These are phyloP conservation scores for Colletes collaris DNA, from an alignment of 2,888 invertebrate species.

Conservation along the genomic window DNA sequence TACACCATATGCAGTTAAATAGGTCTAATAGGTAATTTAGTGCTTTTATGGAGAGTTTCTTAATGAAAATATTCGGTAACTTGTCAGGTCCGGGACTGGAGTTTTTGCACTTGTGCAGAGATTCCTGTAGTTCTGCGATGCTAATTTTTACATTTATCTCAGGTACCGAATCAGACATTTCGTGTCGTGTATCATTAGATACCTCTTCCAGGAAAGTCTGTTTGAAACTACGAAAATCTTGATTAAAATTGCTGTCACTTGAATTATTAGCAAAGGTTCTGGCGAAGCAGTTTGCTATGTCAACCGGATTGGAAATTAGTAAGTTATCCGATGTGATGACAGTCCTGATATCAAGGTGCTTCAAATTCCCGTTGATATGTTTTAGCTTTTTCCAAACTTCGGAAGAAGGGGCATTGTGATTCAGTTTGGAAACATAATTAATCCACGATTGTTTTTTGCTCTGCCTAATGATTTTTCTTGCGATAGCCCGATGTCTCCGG, in stretches of 20 bases:
- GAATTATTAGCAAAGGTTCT: slow-evolving; percentile 45
- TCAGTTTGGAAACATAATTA: slow-evolving; percentile 29
- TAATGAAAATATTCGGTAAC: slow-evolving; percentile 48
- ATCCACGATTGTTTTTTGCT: slow-evolving; percentile 43
- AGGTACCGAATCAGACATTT: neutral
- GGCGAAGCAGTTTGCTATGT: slow-evolving; percentile 33
- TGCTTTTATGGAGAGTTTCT: slow-evolving; percentile 11
- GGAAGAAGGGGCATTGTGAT: neutral
- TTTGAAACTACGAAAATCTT: slow-evolving; percentile 27
- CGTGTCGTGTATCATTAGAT: neutral
- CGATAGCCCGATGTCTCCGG: slow-evolving; percentile 43
- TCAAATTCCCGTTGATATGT: slow-evolving; percentile 29
- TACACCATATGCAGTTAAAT: slow-evolving; percentile 30
- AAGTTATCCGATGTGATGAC: slow-evolving; percentile 2
- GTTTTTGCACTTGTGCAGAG: slow-evolving; percentile 11
- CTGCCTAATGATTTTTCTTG: slow-evolving; percentile 46
- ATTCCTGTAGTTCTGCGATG: neutral
- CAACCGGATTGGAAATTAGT: neutral
- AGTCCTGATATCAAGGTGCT: neutral
- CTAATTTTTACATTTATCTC: neutral
- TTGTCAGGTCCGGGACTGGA: slow-evolving; percentile 53
- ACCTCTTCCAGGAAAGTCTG: neutral
- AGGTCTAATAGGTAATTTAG: slow-evolving; percentile 3
- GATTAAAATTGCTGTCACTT: slow-evolving; percentile 36
- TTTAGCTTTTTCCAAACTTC: slow-evolving; percentile 42